Evolutionary conservation across 2,888 invertebrate genomes (phyloP), one percentile per base, ranked within the genome.

Genomic region (Xestia xanthographa): DNA sequence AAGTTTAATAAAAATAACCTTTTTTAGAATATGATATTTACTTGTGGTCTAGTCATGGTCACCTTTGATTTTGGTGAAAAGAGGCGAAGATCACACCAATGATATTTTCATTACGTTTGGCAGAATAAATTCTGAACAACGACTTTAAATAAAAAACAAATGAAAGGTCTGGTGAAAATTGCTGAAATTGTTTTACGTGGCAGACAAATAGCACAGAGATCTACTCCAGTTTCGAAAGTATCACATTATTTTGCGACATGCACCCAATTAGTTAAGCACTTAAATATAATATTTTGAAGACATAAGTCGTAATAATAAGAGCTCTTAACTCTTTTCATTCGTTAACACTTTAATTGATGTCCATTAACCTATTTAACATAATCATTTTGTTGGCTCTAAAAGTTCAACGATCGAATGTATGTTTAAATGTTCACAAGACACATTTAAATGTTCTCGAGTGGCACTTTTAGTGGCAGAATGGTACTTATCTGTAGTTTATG

Each of bases 381-480:
- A 76, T 78, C 79, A 65, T 75, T 63, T 71, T 5, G 29, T 41
- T 69, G 62, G n/a, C 48, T 68, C 29, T 53, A 17, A 65, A 43
- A 83, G 74, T 85, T 84, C 70, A 83, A 72, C 71, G 80, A 29
- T 80, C 75, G 72, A 62, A 74, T 53, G 50, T 79, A 79, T 74
- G 58, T 79, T 72, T 76, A n/a, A 74, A 77, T 34, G 34, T 34
- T 34, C 34, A 34, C 70, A 71, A 34, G 6, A 38, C 43, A 43
- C 34, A 48, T 58, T 69, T 38, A 53, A 50, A 68, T 70, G 20
- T 74, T 67, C 60, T 74, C 20, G 8, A 66, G 45, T 84, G 83
- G 48, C 29, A 84, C 70, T 84, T 83, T 82, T 82, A 79, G 86
- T 86, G 80, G 22, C 66, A 76, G 66, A 76, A 38, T 53, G 71